phyloP scores from a whole-genome alignment of 2,888 invertebrate genomes.

The Tetragonula carbonaria region DNA sequence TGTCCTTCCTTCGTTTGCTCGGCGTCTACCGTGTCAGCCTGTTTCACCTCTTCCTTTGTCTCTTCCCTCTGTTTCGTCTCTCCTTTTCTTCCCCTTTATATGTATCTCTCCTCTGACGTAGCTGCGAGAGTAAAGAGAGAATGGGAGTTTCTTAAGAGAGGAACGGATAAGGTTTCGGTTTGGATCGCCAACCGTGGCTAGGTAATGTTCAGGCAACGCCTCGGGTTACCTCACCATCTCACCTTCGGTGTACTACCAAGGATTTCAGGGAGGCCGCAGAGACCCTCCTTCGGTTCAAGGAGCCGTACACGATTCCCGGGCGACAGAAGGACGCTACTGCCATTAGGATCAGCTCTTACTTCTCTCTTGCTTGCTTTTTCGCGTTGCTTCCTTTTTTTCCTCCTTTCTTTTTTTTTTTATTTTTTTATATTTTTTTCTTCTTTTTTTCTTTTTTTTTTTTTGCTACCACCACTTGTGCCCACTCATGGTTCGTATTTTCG shows the following conservation, averaged over 20 bases:
- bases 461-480: background rate
- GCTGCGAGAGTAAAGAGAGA: slow-evolving; percentile 52
- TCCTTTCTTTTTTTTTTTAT: slow-evolving; percentile 19
- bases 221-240: slow-evolving; percentile 78
- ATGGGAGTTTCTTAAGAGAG: slow-evolving; percentile 72
- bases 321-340: slow-evolving; percentile 77
- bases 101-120: slow-evolving; percentile 6
- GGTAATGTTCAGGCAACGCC: slow-evolving; percentile 76
- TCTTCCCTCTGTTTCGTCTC: background rate
- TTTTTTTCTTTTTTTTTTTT: background rate
- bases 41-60: slow-evolving; percentile 18
- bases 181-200: slow-evolving; percentile 73
- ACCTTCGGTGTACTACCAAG: slow-evolving; percentile 77
- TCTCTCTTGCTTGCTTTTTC: slow-evolving; percentile 29
- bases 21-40: slow-evolving; percentile 26
- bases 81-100: background rate
- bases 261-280: slow-evolving; percentile 75
- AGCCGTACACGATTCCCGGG: slow-evolving; percentile 70
- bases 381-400: slow-evolving; percentile 35
- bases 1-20: slow-evolving; percentile 32
- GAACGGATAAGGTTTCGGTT: slow-evolving; percentile 78
- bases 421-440: too few species aligned
- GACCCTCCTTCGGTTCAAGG: slow-evolving; percentile 67
- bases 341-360: slow-evolving; percentile 75
- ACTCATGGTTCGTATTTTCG: slow-evolving; percentile 43